phyloP scores from a whole-genome alignment of 1,140 invertebrate genomes.

The Hylaeus anthracinus region DNA sequence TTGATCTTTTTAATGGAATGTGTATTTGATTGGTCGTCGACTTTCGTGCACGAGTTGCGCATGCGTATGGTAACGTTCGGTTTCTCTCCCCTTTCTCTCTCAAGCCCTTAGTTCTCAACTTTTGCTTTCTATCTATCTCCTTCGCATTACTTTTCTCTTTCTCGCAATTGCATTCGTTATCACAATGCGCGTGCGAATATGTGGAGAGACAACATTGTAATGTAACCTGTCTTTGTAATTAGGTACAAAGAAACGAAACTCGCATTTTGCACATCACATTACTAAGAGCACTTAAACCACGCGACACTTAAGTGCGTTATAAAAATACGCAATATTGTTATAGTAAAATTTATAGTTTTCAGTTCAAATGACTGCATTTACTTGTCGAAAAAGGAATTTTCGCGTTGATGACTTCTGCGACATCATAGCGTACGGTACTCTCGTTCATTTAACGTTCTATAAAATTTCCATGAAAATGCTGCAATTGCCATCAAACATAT shows the following conservation, averaged over 20 bases:
- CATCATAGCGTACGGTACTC: constrained; percentile 83
- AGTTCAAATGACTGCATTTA: constrained; percentile 46
- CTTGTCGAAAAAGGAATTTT: constrained; percentile 39
- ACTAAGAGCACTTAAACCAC: constrained; percentile 67
- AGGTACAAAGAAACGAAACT: constrained; percentile 53
- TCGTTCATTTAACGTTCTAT: constrained; percentile 79
- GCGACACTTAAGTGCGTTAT: constrained; percentile 61
- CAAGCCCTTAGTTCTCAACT: background rate
- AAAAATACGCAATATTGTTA: constrained; percentile 67
- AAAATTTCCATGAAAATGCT: constrained; percentile 82
- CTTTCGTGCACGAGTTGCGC: constrained; percentile 14
- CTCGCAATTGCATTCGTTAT: constrained; percentile 5
- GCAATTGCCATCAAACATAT: constrained; percentile 80
- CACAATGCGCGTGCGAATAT: constrained; percentile 47
- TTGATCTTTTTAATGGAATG: constrained; percentile 53
- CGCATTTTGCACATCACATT: constrained; percentile 62
- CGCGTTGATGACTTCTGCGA: background rate
- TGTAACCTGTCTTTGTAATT: constrained; percentile 27
- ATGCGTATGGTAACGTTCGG: constrained; percentile 8
- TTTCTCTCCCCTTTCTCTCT: constrained; percentile 4
- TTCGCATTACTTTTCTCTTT: background rate
- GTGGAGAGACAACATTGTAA: constrained; percentile 30
- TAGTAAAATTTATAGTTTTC: constrained; percentile 59
- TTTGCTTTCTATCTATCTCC: background rate
- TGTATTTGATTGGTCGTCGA: constrained; percentile 56